Evolutionary conservation across 2,888 invertebrate genomes (phyloP), one percentile per base, ranked within the genome.

Genomic region (Lathronympha strigana): DNA sequence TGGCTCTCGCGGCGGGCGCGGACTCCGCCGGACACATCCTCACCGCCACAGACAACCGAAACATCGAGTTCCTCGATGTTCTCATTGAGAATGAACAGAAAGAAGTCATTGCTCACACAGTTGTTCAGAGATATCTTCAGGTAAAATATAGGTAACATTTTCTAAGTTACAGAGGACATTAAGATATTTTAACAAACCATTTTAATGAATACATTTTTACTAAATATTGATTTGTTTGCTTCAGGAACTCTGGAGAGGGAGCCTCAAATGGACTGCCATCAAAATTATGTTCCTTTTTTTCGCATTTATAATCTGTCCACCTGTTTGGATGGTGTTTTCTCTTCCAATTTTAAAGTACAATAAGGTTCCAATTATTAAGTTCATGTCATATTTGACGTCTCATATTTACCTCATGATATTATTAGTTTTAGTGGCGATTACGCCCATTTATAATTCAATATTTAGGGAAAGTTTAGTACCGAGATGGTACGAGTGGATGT

Each of bases 321-420:
- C 99, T 5, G 95, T 99, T 33, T 99, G 99, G 99, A 93, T 99
- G 73, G 95, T 97, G 55, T 98, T 99, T 86, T 98, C 98, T 70
- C 94, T 99, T 82, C 99, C 99, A 58, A 92, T 98, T 45, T 98
- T 98, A 92, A 97, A 97, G 88, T 98, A 97, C 92, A 97, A 98
- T 93, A 98, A 98, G 93, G 98, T 99, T 79, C 99, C 99, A 66
- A 99, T 99, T 81, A 98, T 99, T 81, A 99, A 99, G 92, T 99
- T 99, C 92, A 99, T 99, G 97, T 98, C 99, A 49, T 99, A 99
- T 90, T 94, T 99, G 77, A 99, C 99, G 23, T 99, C 99, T 6
- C 99, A 99, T 91, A 96, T 99, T 78, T 99, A 99, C 90, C 95
- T 99, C 74, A 98, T 99, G 96, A 91, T 97, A 71, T 95, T 99